phyloP scores from a whole-genome alignment of 1,140 invertebrate species.

The Leptestheria dahalacensis region DNA sequence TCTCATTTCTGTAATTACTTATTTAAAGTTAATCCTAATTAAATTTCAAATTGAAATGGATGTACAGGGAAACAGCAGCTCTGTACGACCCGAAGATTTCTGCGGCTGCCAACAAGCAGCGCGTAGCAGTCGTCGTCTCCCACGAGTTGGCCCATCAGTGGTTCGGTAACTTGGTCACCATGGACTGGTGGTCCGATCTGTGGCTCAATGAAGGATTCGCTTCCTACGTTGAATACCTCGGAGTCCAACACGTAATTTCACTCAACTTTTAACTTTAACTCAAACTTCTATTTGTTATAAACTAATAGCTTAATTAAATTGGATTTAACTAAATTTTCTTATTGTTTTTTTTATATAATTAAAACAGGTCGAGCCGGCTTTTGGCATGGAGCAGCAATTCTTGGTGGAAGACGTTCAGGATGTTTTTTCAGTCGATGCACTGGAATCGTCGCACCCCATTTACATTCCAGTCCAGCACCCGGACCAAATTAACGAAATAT shows the following conservation, averaged over 20 bases:
- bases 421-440: constrained; percentile 65
- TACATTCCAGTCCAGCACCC: constrained; percentile 71
- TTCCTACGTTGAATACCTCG: constrained; percentile 27
- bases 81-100: constrained; percentile 25
- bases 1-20: no score
- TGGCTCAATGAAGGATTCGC: constrained; percentile 37
- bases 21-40: background rate
- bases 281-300: no score
- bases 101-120: constrained; percentile 25
- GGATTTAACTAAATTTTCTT: no score
- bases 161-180: constrained; percentile 44
- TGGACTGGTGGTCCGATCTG: constrained; percentile 30
- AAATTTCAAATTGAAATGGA: background rate
- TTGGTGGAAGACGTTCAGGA: constrained; percentile 61
- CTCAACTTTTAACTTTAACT: constrained; percentile 19
- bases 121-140: constrained; percentile 29
- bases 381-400: constrained; percentile 68
- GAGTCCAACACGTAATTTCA: constrained; percentile 19
- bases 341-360: no score
- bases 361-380: constrained; percentile 40
- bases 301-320: no score
- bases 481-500: constrained; percentile 84
- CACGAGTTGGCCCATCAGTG: constrained; percentile 38
- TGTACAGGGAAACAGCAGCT: constrained; percentile 31
- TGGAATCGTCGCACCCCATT: constrained; percentile 83